These are phyloP conservation scores for Chymomyza procnemis DNA, from an alignment of 2,888 invertebrate genomes.

Conservation along the genomic window DNA sequence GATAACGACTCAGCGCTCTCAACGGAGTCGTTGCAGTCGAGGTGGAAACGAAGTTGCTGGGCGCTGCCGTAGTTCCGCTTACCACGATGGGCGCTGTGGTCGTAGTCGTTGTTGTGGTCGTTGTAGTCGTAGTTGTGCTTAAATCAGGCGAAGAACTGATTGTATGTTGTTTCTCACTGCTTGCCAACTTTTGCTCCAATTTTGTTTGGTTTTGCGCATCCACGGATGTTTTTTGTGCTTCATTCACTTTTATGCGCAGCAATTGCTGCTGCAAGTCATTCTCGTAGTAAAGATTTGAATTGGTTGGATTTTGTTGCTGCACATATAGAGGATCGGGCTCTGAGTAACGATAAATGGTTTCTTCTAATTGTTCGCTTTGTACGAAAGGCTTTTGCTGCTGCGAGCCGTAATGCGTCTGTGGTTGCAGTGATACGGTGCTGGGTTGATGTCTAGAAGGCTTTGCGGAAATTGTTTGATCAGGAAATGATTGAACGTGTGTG, in stretches of 20 bases:
- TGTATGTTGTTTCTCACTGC: slow-evolving; percentile 37
- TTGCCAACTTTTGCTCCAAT: slow-evolving; percentile 27
- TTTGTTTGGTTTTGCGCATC: slow-evolving; percentile 75
- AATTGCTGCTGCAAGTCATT: background rate
- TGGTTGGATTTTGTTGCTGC: slow-evolving; percentile 53
- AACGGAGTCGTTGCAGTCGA: slow-evolving; percentile 60
- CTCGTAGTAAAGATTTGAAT: slow-evolving; percentile 5
- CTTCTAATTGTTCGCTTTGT: slow-evolving; percentile 72
- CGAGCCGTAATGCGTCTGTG: background rate
- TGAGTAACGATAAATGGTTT: slow-evolving; percentile 77
- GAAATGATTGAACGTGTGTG: slow-evolving; percentile 48
- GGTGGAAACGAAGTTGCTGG: slow-evolving; percentile 55
- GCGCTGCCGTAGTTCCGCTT: slow-evolving; percentile 17
- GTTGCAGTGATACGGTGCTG: slow-evolving; percentile 1
- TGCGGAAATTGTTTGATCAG: slow-evolving; percentile 31
- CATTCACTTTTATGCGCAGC: background rate
- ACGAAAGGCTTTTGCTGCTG: slow-evolving; percentile 62
- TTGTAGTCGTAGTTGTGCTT: background rate
- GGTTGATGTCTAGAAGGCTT: slow-evolving; percentile 40
- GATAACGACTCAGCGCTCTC: slow-evolving; percentile 59
- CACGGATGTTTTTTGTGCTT: slow-evolving; percentile 18
- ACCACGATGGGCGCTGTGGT: slow-evolving; percentile 15
- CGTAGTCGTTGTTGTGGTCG: slow-evolving; percentile 7
- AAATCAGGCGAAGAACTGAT: background rate
- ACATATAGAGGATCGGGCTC: slow-evolving; percentile 80